Conservation (phyloP, 2,113 vertebrate genomes). For the Mustelus asterias region DNA sequence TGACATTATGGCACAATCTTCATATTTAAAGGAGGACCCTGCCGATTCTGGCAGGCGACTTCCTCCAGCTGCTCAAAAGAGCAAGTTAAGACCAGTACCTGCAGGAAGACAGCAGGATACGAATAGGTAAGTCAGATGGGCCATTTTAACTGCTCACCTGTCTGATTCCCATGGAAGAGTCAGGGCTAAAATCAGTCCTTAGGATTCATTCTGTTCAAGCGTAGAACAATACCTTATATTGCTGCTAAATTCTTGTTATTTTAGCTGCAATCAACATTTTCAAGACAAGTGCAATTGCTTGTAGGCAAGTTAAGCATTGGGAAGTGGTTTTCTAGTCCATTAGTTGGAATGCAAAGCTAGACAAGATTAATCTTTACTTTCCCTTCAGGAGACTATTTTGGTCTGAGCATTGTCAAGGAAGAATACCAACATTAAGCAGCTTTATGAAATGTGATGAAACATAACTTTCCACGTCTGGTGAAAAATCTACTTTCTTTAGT, state of each 20-base stretch:
- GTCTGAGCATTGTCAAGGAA: not conserved
- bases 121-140: not conserved
- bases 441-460: not conserved
- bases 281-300: slow-evolving; percentile 3
- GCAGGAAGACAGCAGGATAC: not conserved
- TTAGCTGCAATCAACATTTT: slow-evolving; percentile 27
- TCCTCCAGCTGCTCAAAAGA: not conserved
- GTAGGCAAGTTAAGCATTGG: slow-evolving; percentile 13
- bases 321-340: slow-evolving; percentile 27
- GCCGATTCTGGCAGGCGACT: not conserved
- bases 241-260: slow-evolving; percentile 19
- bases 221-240: slow-evolving; percentile 10
- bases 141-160: not conserved
- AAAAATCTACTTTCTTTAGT: not conserved
- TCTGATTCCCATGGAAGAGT: not conserved
- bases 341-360: slow-evolving; percentile 34
- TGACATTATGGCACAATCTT: not conserved
- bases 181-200: not conserved
- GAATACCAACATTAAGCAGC: slow-evolving; percentile 26
- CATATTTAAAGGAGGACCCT: not conserved
- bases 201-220: not conserved
- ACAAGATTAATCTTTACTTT: slow-evolving; percentile 35
- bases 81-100: not conserved
- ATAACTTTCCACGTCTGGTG: not conserved
- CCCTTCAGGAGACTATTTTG: slow-evolving; percentile 15